phyloP scores from a whole-genome alignment of 2,797 vertebrate species.

The Manis pentadactyla region DNA sequence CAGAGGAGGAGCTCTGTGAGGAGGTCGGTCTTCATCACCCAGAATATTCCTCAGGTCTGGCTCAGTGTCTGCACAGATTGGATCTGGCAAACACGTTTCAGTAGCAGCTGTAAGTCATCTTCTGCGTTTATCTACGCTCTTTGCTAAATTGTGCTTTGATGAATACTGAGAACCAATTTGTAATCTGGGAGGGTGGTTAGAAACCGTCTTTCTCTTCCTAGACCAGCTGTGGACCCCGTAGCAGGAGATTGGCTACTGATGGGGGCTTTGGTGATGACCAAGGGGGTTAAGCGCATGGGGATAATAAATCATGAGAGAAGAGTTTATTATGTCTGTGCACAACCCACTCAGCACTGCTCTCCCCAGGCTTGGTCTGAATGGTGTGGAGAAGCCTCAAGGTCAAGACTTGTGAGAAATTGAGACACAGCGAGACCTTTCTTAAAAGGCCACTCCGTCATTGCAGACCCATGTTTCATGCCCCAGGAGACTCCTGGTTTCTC shows the following conservation, averaged over 20 bases:
- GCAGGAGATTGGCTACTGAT: background rate
- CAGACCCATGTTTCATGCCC: constrained; percentile 32
- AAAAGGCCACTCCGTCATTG: constrained; percentile 59
- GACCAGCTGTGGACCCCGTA: background rate
- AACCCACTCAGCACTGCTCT: background rate
- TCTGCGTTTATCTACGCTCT: background rate
- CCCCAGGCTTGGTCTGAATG: background rate
- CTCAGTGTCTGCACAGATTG: background rate
- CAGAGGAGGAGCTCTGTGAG: background rate
- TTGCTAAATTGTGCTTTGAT: background rate
- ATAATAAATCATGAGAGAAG: background rate
- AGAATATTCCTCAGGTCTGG: background rate
- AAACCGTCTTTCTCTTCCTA: background rate
- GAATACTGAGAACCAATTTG: background rate
- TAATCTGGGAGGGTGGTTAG: background rate
- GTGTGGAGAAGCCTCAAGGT: background rate
- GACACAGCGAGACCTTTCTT: constrained; percentile 59
- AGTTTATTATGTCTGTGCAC: background rate
- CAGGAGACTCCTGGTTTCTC: constrained; percentile 23
- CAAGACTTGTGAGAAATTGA: background rate
- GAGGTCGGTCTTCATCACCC: too few species aligned
- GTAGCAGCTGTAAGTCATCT: background rate
- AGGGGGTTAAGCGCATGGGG: background rate
- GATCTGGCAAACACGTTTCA: background rate
- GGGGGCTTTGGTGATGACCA: background rate